Percentiles rank a stretch among this genome's conserved stretches.
Evolutionary conservation across 2,113 vertebrate species (phyloP).

Genomic region (Micromys minutus): DNA sequence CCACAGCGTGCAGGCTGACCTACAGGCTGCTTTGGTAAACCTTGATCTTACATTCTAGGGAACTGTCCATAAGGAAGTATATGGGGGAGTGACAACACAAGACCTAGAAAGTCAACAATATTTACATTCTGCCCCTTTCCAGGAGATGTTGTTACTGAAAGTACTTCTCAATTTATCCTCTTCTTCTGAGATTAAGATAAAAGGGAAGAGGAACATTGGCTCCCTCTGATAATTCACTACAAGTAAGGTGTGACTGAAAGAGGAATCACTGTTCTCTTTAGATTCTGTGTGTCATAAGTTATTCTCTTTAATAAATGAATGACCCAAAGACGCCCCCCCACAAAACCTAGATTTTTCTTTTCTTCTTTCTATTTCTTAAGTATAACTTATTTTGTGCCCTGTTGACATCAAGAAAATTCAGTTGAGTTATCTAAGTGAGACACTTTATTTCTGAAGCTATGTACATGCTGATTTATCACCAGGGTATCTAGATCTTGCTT

Average conservation of each 20-base stretch:
- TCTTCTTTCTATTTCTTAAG: neutral
- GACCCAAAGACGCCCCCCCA: conserved; percentile 46
- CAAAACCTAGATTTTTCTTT: conserved; percentile 2
- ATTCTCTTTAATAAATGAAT: conserved; percentile 64
- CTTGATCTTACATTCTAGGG: conserved; percentile 42
- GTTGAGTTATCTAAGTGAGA: conserved; percentile 81
- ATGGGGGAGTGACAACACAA: neutral
- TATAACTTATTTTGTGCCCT: conserved; percentile 64
- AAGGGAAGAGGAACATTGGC: neutral
- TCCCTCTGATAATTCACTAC: conserved; percentile 30
- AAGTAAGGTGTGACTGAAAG: conserved; percentile 38
- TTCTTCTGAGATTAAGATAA: neutral
- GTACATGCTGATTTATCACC: conserved; percentile 83
- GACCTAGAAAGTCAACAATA: neutral
- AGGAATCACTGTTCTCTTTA: conserved; percentile 38
- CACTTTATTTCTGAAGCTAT: conserved; percentile 80
- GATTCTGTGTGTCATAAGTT: conserved; percentile 31
- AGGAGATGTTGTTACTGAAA: neutral
- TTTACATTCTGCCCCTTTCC: neutral
- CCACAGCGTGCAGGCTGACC: neutral
- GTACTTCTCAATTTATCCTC: neutral
- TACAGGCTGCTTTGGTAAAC: neutral
- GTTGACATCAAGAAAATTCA: conserved; percentile 81
- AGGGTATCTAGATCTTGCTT: conserved; percentile 79
- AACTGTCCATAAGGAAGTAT: neutral